These are phyloP conservation scores for Gymnarchus niloticus DNA, from an alignment of 2,113 vertebrate genomes.

Conservation along the genomic window DNA sequence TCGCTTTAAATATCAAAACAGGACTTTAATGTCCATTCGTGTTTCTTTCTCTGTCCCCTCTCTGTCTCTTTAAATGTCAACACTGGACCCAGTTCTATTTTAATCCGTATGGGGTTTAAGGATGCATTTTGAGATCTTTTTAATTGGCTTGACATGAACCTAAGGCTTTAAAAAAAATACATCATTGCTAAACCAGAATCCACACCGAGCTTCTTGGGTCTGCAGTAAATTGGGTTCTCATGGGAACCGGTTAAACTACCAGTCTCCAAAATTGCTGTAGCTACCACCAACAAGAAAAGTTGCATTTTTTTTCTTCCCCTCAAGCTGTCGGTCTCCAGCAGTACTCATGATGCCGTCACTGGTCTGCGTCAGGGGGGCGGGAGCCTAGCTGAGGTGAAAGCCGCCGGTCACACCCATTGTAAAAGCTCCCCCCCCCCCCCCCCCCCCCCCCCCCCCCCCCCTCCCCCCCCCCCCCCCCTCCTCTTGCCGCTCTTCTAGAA, in stretches of 20 bases:
- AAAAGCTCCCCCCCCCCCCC: conserved; percentile 36
- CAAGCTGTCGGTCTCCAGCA: conserved; percentile 37
- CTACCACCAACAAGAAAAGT: not conserved
- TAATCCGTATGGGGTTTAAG: not conserved
- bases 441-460: conserved; percentile 6
- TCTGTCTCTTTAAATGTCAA: conserved; percentile 25
- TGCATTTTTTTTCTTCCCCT: not conserved
- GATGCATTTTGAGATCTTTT: conserved; percentile 4
- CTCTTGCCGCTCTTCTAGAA: conserved; percentile 15
- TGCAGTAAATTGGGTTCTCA: conserved; percentile 53
- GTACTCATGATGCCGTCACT: conserved; percentile 52
- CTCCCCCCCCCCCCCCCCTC: conserved; percentile 27
- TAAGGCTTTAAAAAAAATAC: not conserved
- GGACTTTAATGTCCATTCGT: not conserved
- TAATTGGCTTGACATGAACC: not conserved
- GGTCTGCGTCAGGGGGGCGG: conserved; percentile 34
- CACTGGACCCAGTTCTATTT: not conserved
- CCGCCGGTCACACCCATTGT: conserved; percentile 43
- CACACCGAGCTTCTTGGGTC: conserved; percentile 36
- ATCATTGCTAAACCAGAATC: not conserved
- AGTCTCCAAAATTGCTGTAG: conserved; percentile 9
- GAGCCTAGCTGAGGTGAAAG: conserved; percentile 32
- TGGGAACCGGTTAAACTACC: conserved; percentile 51
- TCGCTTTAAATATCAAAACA: not conserved
- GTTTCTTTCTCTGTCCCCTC: conserved; percentile 41